Conservation (phyloP, 2,797 vertebrate genomes). For the Synanceia verrucosa region DNA sequence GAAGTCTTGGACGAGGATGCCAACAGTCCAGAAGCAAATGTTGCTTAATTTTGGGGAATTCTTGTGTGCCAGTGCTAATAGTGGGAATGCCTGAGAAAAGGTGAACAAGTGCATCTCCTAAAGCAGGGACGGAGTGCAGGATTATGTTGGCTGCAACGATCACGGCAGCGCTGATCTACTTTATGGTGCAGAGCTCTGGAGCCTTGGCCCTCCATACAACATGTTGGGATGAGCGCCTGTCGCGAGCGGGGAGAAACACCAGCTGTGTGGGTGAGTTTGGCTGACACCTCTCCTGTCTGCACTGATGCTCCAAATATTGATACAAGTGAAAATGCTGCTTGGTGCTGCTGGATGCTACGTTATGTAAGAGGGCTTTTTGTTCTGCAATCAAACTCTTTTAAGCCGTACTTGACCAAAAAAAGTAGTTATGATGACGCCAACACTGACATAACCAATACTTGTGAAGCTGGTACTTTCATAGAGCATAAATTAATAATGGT, state of each 20-base stretch:
- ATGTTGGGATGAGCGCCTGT: slow-evolving; percentile 78
- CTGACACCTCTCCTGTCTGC: background rate
- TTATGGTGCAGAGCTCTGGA: slow-evolving; percentile 71
- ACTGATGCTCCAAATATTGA: background rate
- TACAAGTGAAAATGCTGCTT: background rate
- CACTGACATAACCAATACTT: background rate
- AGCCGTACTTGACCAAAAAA: background rate
- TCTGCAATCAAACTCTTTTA: too few species aligned
- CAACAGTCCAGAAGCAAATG: slow-evolving; percentile 42
- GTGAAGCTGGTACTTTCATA: background rate
- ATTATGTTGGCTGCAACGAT: slow-evolving; percentile 85
- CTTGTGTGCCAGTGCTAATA: slow-evolving; percentile 42
- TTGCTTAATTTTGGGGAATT: slow-evolving; percentile 64
- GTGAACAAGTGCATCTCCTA: slow-evolving; percentile 56
- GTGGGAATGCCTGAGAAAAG: slow-evolving; percentile 73
- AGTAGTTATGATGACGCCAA: background rate
- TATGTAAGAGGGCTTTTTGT: background rate
- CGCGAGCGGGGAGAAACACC: slow-evolving; percentile 62
- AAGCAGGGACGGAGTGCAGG: slow-evolving; percentile 53
- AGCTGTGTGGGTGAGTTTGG: slow-evolving; percentile 85
- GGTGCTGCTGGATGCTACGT: background rate
- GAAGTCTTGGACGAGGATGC: slow-evolving; percentile 65
- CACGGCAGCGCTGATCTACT: slow-evolving; percentile 71
- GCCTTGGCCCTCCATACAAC: slow-evolving; percentile 56
- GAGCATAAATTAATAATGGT: background rate